A percentile compares a stretch with the other conserved stretches of the same genome.
Conservation (phyloP, 1,140 invertebrate species). For the Battus philenor region DNA sequence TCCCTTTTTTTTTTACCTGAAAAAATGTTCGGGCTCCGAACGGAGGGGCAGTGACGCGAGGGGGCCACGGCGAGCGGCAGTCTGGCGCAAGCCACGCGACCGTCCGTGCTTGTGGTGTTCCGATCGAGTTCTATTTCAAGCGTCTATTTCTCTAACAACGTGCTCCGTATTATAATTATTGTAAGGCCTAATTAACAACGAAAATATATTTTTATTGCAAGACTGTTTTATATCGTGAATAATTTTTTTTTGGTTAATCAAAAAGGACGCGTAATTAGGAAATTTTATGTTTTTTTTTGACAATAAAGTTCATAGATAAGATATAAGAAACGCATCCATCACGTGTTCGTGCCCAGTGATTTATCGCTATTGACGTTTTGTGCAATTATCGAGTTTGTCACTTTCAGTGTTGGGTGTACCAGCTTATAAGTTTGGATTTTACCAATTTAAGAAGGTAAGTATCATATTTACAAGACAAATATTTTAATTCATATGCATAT, state of each 20-base stretch:
- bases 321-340: conserved; percentile 42
- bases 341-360: conserved; percentile 44
- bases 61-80: conserved; percentile 47
- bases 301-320: conserved; percentile 37
- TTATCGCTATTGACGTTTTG: conserved; percentile 38
- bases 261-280: conserved; percentile 46
- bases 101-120: conserved; percentile 25
- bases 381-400: conserved; percentile 35
- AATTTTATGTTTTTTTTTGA: conserved; percentile 38
- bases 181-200: conserved; percentile 47
- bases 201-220: conserved; percentile 22
- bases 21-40: conserved; percentile 32
- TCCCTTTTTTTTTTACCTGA: conserved; percentile 43
- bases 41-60: conserved; percentile 45
- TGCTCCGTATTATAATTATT: conserved; percentile 23
- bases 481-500: too few species aligned
- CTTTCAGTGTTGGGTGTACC: conserved; percentile 18
- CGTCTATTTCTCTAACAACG: neutral
- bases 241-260: neutral
- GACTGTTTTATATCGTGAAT: neutral
- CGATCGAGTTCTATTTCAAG: conserved; percentile 4
- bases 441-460: conserved; percentile 34
- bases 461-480: too few species aligned
- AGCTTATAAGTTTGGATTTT: conserved; percentile 47
- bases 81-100: conserved; percentile 40